These are phyloP conservation scores for Drosophila micromelanica DNA, from an alignment of 1,140 invertebrate species.

Conservation along the genomic window DNA sequence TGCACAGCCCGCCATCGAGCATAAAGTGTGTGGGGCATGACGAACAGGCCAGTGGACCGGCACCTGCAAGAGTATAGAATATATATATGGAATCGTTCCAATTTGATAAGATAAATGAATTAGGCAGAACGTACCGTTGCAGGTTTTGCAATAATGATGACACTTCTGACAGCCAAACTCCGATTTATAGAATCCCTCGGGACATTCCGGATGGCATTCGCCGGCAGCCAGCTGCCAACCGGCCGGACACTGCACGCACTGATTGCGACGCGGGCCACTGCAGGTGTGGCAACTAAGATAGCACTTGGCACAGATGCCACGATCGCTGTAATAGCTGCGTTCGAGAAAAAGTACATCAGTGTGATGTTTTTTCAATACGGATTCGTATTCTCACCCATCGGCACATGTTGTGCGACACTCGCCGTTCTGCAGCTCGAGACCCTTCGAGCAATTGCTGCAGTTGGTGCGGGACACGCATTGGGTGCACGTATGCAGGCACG, in stretches of 20 bases:
- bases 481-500: constrained; percentile 91
- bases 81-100: neutral
- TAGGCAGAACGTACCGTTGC: constrained; percentile 87
- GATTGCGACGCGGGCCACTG: constrained; percentile 90
- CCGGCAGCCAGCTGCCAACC: constrained; percentile 92
- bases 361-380: too few relatives aligned
- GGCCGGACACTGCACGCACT: constrained; percentile 92
- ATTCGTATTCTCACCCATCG: constrained; percentile 84
- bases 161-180: constrained; percentile 92
- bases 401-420: constrained; percentile 91
- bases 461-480: constrained; percentile 91
- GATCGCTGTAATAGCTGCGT: constrained; percentile 91
- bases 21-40: constrained; percentile 90
- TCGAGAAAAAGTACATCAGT: neutral
- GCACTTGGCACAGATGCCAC: constrained; percentile 91
- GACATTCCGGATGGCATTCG: constrained; percentile 93
- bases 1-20: constrained; percentile 90
- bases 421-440: constrained; percentile 90
- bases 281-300: constrained; percentile 93
- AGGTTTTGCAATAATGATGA: constrained; percentile 92
- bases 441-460: constrained; percentile 90
- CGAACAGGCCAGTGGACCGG: constrained; percentile 89
- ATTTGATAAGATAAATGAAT: neutral
- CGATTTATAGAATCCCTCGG: constrained; percentile 92
- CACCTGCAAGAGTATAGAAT: constrained; percentile 84